phyloP scores from a whole-genome alignment of 2,113 vertebrate species.

The Zeus faber region DNA sequence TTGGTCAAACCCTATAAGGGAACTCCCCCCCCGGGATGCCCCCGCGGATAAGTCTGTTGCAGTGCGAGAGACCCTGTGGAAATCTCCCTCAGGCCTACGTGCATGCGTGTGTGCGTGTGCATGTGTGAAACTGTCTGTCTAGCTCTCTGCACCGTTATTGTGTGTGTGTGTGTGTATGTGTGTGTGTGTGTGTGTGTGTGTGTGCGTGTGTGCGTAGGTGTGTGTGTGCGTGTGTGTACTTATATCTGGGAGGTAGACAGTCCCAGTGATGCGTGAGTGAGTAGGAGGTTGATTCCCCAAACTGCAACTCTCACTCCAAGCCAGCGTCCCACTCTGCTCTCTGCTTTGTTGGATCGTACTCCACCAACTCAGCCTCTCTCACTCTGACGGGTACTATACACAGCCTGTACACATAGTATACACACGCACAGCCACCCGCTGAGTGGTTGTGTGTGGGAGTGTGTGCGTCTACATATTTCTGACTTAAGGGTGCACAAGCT shows the following conservation, averaged over 20 bases:
- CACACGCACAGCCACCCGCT: neutral
- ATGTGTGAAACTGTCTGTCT: no score
- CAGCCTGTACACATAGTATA: neutral
- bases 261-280: conserved; percentile 60
- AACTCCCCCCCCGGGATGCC: conserved; percentile 49
- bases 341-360: conserved; percentile 64
- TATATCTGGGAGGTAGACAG: conserved; percentile 62
- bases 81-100: conserved; percentile 39
- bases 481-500: no score
- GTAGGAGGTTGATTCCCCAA: conserved; percentile 71
- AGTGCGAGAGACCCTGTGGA: conserved; percentile 41
- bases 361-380: conserved; percentile 49
- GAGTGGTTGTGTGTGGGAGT: neutral
- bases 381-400: conserved; percentile 2
- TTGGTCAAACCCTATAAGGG: conserved; percentile 56
- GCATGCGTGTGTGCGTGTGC: conserved; percentile 23
- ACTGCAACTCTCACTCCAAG: conserved; percentile 62
- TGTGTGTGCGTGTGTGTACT: conserved; percentile 14
- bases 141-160: no score
- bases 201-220: conserved; percentile 10
- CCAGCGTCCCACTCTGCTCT: conserved; percentile 63
- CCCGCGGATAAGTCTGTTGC: conserved; percentile 56
- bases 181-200: conserved; percentile 43
- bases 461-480: no score
- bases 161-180: conserved; percentile 26